Conservation (phyloP, 1,140 invertebrate genomes). For the Tribolium castaneum region DNA sequence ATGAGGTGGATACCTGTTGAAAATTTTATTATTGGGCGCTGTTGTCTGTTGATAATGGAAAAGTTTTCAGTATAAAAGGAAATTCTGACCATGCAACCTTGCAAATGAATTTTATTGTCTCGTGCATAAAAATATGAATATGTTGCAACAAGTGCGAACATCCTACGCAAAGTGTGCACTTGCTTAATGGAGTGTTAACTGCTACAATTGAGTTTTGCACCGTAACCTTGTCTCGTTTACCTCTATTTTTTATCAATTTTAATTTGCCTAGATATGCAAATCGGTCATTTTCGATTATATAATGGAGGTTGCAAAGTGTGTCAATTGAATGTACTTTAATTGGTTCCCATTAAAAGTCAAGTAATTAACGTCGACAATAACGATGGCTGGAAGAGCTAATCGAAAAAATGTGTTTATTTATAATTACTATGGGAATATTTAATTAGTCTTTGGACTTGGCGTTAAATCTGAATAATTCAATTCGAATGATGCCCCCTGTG, state of each 20-base stretch:
- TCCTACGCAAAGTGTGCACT: background rate
- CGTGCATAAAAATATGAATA: background rate
- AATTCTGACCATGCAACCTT: too few species aligned
- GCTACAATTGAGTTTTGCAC: background rate
- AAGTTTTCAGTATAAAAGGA: background rate
- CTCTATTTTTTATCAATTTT: constrained; percentile 4
- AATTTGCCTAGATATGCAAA: constrained; percentile 19
- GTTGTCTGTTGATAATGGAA: background rate
- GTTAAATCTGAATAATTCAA: background rate
- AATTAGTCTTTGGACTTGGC: background rate
- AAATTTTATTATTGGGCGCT: background rate
- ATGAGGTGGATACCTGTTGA: background rate
- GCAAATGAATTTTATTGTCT: too few species aligned
- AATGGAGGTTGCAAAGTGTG: constrained; percentile 19
- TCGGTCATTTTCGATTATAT: constrained; percentile 27
- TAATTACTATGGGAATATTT: background rate
- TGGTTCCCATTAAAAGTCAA: constrained; percentile 5
- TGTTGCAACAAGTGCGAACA: background rate
- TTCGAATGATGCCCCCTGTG: background rate
- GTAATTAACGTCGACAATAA: background rate
- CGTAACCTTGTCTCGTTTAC: constrained; percentile 23
- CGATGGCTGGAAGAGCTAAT: background rate
- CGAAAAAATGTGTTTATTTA: background rate
- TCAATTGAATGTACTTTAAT: constrained; percentile 9
- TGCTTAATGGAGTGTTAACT: background rate